phyloP scores from a whole-genome alignment of 2,888 invertebrate species.

The Toxonevra muliebris region DNA sequence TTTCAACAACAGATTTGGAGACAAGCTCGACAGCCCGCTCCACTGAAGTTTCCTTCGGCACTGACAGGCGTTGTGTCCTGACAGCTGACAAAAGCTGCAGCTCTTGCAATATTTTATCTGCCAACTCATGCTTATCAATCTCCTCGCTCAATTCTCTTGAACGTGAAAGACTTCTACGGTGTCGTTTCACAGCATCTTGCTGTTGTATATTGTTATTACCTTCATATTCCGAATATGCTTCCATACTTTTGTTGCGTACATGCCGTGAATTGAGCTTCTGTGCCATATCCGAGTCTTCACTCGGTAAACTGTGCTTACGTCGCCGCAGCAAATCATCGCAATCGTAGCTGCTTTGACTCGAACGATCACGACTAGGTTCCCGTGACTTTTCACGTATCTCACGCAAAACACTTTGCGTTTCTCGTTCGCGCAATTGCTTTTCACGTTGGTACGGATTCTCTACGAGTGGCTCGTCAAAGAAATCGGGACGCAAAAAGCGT shows the following conservation, averaged over 20 bases:
- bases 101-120: constrained; percentile 62
- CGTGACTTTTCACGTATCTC: constrained; percentile 73
- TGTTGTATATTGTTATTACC: constrained; percentile 6
- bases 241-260: constrained; percentile 61
- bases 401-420: constrained; percentile 74
- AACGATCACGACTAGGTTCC: constrained; percentile 63
- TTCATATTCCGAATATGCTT: constrained; percentile 49
- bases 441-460: constrained; percentile 71
- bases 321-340: constrained; percentile 48
- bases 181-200: constrained; percentile 35
- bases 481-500: constrained; percentile 80
- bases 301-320: constrained; percentile 49
- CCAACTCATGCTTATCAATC: constrained; percentile 56
- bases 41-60: constrained; percentile 32
- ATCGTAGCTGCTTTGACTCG: constrained; percentile 53
- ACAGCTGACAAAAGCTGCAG: constrained; percentile 58
- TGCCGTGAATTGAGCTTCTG: constrained; percentile 44
- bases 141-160: constrained; percentile 47
- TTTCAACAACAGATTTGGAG: not conserved
- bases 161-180: constrained; percentile 52
- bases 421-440: constrained; percentile 73
- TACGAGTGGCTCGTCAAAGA: constrained; percentile 72
- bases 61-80: constrained; percentile 45
- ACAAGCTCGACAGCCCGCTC: constrained; percentile 27
- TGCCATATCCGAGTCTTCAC: constrained; percentile 35